These are phyloP conservation scores for Ditylenchus dipsaci DNA, from an alignment of 1,140 invertebrate genomes.

Conservation along the genomic window DNA sequence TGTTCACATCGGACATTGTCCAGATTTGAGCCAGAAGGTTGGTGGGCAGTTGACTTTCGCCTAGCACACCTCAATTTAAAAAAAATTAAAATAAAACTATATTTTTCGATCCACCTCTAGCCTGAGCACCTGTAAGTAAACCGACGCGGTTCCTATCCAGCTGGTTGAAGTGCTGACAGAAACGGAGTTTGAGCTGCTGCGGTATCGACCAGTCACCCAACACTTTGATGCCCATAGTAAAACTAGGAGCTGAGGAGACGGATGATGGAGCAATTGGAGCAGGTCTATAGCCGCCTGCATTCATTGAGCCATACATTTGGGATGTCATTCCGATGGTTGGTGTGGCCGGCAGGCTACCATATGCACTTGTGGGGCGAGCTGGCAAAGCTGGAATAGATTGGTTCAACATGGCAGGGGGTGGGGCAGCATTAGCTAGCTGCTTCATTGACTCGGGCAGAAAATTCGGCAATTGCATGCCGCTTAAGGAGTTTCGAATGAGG, in stretches of 20 bases:
- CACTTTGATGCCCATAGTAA: constrained; percentile 39
- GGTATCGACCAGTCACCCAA: constrained; percentile 39
- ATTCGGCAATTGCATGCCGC: constrained; percentile 26
- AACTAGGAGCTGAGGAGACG: not conserved
- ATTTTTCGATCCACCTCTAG: no score
- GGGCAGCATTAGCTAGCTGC: constrained; percentile 4
- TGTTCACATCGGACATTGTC: constrained; percentile 62
- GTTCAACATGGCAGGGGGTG: constrained; percentile 15
- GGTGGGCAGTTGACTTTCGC: constrained; percentile 87
- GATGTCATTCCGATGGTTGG: constrained; percentile 1
- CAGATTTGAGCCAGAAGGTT: constrained; percentile 85
- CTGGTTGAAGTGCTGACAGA: constrained; percentile 85
- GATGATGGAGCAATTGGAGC: not conserved
- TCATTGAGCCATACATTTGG: constrained; percentile 9
- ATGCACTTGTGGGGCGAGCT: constrained; percentile 16
- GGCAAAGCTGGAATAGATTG: constrained; percentile 1
- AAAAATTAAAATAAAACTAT: not conserved
- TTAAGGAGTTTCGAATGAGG: constrained; percentile 33
- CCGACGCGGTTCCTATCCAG: constrained; percentile 47
- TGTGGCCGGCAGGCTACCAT: constrained; percentile 9
- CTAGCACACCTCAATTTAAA: constrained; percentile 70
- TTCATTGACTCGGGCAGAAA: constrained; percentile 35
- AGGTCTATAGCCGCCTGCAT: constrained; percentile 13
- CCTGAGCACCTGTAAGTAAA: constrained; percentile 73
- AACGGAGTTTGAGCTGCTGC: constrained; percentile 82